Base-by-base conservation (phyloP, 2,888 invertebrate genomes). In the Zelleria hepariella region DNA sequence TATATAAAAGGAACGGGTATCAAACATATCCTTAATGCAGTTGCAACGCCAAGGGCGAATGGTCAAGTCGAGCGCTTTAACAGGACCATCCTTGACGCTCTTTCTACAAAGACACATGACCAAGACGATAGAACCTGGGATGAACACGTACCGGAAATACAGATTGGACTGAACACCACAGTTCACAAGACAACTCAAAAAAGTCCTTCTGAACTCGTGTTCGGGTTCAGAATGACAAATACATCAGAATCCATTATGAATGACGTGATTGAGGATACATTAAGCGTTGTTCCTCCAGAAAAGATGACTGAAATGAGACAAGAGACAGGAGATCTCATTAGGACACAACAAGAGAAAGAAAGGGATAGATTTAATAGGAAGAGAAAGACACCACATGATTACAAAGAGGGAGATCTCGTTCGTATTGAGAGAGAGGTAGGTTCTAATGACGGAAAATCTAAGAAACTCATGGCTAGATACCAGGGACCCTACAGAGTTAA, bases 11-110 rank as follows among this genome's bases (percentile, higher is more conserved):
- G 49, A 2, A 4, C 10, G 0, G 60, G 60, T 1, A 60, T 65
- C 1, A 66, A 66, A 57, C 65, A 65, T 23, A 58, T 64, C 0
- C 23, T 42, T 2, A 42, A 42, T n/a, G 51, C 23, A 25, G 47
- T 54, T 7, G 24, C 54, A 2, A 54, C 54, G 10, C 54, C 54
- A 8, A 54, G 54, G 25, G 54, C 54, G 5, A 53, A 53, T 27
- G 53, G 51, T 4, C 52, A 42, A 32, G 24, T 59, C 1, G 51
- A 53, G 10, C 53, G 59, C 3, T 23, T 42, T 20, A 18, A 51
- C 6, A 25, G 42, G 5, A 27, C 23, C n/a, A 51, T 24, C 15
- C 7, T 54, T 7, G 54, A n/a, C 48, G 48, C 48, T 48, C n/a
- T 48, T 8, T 60, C 20, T 21, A 23, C 52, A 21, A 52, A 52